Evolutionary conservation across 2,888 invertebrate species (phyloP).

Genomic region (Spodoptera picta): DNA sequence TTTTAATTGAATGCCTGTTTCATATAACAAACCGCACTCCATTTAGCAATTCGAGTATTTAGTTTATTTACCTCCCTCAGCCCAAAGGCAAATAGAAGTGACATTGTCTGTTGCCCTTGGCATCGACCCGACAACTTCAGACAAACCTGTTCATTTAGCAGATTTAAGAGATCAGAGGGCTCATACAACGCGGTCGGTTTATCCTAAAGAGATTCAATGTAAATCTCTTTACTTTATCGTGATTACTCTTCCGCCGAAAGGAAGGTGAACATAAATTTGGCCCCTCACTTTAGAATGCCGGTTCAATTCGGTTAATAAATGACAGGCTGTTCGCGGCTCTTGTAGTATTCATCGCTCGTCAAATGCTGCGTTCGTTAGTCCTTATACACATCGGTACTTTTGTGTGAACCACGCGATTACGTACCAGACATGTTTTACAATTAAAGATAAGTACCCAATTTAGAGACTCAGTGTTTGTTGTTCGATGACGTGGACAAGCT

Average conservation of each 20-base stretch:
- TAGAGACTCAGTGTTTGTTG: slow-evolving; percentile 24
- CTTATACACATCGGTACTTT: slow-evolving; percentile 22
- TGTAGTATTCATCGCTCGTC: slow-evolving; percentile 40
- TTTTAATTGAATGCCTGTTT: slow-evolving; percentile 60
- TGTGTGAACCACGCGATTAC: slow-evolving; percentile 19
- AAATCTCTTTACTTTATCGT: slow-evolving; percentile 59
- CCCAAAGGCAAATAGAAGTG: slow-evolving; percentile 83
- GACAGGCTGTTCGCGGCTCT: slow-evolving; percentile 36
- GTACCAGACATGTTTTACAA: slow-evolving; percentile 32
- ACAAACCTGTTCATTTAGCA: slow-evolving; percentile 59
- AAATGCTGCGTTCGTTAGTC: slow-evolving; percentile 32
- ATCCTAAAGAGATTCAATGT: slow-evolving; percentile 56
- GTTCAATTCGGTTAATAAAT: slow-evolving; percentile 52
- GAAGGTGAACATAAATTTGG: slow-evolving; percentile 44
- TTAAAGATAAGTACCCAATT: slow-evolving; percentile 38
- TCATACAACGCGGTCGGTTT: slow-evolving; percentile 53
- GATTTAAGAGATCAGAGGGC: slow-evolving; percentile 57
- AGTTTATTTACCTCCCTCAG: slow-evolving; percentile 77
- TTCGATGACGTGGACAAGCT: slow-evolving; percentile 28
- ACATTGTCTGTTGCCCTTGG: slow-evolving; percentile 82
- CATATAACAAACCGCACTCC: slow-evolving; percentile 47
- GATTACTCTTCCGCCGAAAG: slow-evolving; percentile 54
- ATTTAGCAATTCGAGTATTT: slow-evolving; percentile 57
- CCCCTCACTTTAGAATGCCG: slow-evolving; percentile 41
- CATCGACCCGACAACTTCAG: slow-evolving; percentile 62